Percentiles rank a stretch among this genome's conserved stretches.
Conservation (phyloP, 2,113 vertebrate species). For the Aix galericulata region DNA sequence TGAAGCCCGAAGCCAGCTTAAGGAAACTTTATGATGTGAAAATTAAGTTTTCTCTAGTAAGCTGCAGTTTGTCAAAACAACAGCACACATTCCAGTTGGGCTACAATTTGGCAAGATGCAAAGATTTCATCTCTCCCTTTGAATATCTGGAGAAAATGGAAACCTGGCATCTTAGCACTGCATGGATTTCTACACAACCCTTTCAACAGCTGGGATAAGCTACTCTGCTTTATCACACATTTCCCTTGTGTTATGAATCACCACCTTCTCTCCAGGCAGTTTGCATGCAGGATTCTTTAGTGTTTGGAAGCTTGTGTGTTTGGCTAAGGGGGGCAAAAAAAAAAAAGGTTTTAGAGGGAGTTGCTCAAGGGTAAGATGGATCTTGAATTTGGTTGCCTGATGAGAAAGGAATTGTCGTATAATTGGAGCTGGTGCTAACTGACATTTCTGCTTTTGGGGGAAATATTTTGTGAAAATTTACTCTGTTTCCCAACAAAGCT, state of each 20-base stretch:
- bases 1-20: slow-evolving; percentile 57
- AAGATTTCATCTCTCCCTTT: slow-evolving; percentile 48
- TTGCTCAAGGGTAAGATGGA: not conserved
- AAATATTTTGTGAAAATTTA: slow-evolving; percentile 41
- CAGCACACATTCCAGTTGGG: slow-evolving; percentile 41
- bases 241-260: slow-evolving; percentile 61
- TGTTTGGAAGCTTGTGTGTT: not conserved
- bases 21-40: slow-evolving; percentile 70
- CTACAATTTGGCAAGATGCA: slow-evolving; percentile 59
- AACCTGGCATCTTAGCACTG: slow-evolving; percentile 42
- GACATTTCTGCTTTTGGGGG: slow-evolving; percentile 32
- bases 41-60: slow-evolving; percentile 71
- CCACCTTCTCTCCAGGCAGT: slow-evolving; percentile 5
- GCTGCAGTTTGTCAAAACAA: slow-evolving; percentile 72
- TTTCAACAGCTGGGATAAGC: slow-evolving; percentile 69
- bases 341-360: slow-evolving; percentile 5
- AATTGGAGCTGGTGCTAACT: not conserved
- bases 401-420: slow-evolving; percentile 13
- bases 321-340: slow-evolving; percentile 1
- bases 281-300: slow-evolving; percentile 31
- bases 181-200: slow-evolving; percentile 51
- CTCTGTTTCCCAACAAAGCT: slow-evolving; percentile 18
- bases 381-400: slow-evolving; percentile 20
- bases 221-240: slow-evolving; percentile 58
- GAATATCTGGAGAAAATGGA: slow-evolving; percentile 57